A percentile compares a stretch with the other conserved stretches of the same genome.
These are phyloP conservation scores for Clarias pachynema DNA, from an alignment of 2,797 vertebrate species.

Conservation along the genomic window DNA sequence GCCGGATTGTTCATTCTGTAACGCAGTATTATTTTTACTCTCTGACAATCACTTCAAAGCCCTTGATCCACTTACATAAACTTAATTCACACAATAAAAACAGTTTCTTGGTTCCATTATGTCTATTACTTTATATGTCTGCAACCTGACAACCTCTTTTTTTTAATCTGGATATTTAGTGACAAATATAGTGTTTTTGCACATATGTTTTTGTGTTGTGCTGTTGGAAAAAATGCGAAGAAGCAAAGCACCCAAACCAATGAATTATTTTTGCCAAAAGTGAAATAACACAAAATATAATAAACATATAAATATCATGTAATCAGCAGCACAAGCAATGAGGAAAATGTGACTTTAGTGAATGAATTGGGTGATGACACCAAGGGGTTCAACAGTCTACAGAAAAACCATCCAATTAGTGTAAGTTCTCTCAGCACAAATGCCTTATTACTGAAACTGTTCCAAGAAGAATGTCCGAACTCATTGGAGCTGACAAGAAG, in stretches of 20 bases:
- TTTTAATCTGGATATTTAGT: neutral
- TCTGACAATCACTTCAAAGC: conserved; percentile 41
- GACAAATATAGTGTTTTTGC: neutral
- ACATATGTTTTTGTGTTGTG: neutral
- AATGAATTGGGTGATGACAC: neutral
- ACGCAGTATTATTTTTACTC: neutral
- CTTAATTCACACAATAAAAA: conserved; percentile 14
- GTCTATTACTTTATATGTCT: neutral
- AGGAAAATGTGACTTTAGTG: neutral
- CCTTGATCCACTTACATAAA: conserved; percentile 23
- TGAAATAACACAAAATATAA: neutral
- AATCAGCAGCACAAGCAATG: neutral
- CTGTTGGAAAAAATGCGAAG: no score
- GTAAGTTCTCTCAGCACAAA: neutral
- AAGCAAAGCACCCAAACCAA: neutral
- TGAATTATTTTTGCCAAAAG: neutral
- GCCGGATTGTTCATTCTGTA: conserved; percentile 34
- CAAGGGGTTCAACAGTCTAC: neutral
- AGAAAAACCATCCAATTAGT: neutral
- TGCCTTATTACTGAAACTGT: neutral
- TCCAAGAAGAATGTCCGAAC: neutral
- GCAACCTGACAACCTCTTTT: neutral
- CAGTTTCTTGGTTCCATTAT: neutral
- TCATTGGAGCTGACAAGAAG: neutral
- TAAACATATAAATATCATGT: neutral